Percentiles rank a stretch among this genome's conserved stretches.
Evolutionary conservation across 2,797 vertebrate genomes (phyloP).

Genomic region (Anolis apletophallus): DNA sequence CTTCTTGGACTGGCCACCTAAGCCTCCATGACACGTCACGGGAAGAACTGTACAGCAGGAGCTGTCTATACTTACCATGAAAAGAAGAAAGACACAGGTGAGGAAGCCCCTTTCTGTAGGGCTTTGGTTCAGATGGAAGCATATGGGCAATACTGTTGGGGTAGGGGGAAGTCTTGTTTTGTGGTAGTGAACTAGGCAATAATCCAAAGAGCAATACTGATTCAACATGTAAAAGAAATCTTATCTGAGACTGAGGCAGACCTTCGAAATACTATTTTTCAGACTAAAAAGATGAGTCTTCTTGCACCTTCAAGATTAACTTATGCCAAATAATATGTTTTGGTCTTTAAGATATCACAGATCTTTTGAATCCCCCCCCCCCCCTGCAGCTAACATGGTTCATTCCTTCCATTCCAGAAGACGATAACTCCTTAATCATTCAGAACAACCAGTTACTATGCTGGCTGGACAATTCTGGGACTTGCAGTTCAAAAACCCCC

Average conservation of each 20-base stretch:
- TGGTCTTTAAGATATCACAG: too few relatives aligned
- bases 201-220: not conserved
- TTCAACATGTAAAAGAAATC: not conserved
- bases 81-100: slow-evolving; percentile 92
- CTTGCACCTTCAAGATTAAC: too few relatives aligned
- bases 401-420: too few relatives aligned
- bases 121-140: not conserved
- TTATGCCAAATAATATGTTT: too few relatives aligned
- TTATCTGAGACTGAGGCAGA: not conserved
- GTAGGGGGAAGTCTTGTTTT: not conserved
- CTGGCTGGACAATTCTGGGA: not conserved
- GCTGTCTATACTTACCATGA: slow-evolving; percentile 95
- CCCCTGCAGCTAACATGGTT: too few relatives aligned
- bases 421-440: not conserved
- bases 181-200: not conserved
- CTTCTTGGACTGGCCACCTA: not conserved
- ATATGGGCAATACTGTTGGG: not conserved
- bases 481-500: not conserved
- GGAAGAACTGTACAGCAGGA: slow-evolving; percentile 93
- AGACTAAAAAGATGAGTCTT: too few relatives aligned
- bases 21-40: slow-evolving; percentile 87
- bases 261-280: not conserved
- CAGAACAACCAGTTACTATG: not conserved
- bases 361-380: too few relatives aligned
- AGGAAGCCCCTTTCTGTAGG: not conserved